Conservation (phyloP, 2,888 invertebrate species). For the Coelogynopora nodosa region DNA sequence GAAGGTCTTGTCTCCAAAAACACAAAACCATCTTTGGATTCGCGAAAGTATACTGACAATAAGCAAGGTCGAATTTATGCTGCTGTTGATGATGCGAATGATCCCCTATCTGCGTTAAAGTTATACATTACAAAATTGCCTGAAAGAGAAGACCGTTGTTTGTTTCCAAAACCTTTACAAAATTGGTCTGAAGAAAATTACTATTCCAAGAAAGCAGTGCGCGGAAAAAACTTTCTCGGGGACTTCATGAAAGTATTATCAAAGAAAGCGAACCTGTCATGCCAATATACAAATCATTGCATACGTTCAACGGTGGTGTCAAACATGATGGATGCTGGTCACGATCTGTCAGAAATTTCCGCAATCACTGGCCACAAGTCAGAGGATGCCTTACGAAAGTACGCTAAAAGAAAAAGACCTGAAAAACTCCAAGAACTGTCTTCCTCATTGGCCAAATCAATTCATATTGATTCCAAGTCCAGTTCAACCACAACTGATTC, state of each 20-base stretch:
- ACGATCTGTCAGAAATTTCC: neutral
- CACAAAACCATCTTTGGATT: neutral
- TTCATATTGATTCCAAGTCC: conserved; percentile 3
- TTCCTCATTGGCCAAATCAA: neutral
- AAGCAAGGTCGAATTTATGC: neutral
- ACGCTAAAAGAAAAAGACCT: neutral
- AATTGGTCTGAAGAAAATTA: neutral
- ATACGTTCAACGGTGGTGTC: neutral
- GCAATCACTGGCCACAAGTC: neutral
- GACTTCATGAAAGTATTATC: neutral
- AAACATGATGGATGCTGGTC: neutral
- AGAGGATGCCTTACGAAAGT: neutral
- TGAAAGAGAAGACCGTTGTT: neutral
- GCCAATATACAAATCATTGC: neutral
- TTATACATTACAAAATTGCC: neutral
- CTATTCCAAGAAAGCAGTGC: neutral
- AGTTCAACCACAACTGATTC: neutral
- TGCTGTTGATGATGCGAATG: neutral
- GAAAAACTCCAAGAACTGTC: neutral
- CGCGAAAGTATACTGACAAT: neutral
- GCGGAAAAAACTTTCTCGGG: neutral
- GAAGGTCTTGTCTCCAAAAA: neutral
- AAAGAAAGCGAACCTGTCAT: neutral
- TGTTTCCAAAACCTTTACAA: neutral
- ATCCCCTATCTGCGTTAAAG: neutral